Conservation (phyloP, 2,797 vertebrate species). For the Phoebastria nigripes region DNA sequence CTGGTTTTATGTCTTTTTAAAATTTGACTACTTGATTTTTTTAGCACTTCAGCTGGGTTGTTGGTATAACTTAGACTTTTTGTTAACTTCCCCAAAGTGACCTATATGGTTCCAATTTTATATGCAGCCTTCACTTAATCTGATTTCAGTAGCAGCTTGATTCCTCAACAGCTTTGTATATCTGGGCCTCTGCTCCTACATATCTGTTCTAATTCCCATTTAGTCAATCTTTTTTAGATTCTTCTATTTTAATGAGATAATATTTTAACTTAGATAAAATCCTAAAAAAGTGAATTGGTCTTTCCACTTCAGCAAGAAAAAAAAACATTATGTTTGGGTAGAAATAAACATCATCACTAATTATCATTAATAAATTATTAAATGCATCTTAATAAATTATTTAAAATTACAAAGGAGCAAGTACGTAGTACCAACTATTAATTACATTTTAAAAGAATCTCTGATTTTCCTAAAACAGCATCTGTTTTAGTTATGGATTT, state of each 20-base stretch:
- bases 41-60: not conserved
- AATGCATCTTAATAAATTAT: not conserved
- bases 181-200: not conserved
- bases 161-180: not conserved
- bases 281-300: not conserved
- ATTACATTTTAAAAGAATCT: not conserved
- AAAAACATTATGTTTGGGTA: not conserved
- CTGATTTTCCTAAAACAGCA: not conserved
- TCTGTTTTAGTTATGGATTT: not conserved
- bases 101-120: not conserved
- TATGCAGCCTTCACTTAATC: not conserved
- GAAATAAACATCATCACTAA: not conserved
- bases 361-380: not conserved
- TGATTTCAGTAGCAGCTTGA: not conserved
- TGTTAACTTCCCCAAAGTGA: not conserved
- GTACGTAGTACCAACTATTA: not conserved
- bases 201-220: not conserved
- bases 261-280: not conserved
- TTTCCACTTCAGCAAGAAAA: not conserved
- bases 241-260: not conserved
- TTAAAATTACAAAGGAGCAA: not conserved
- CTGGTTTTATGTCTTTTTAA: not conserved
- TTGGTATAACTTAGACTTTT: not conserved
- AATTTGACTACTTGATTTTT: not conserved
- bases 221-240: not conserved